Percentiles rank a stretch among this genome's conserved stretches.
These are phyloP conservation scores for Microcebus griseorufus DNA, from an alignment of 2,113 vertebrate genomes.

Conservation along the genomic window DNA sequence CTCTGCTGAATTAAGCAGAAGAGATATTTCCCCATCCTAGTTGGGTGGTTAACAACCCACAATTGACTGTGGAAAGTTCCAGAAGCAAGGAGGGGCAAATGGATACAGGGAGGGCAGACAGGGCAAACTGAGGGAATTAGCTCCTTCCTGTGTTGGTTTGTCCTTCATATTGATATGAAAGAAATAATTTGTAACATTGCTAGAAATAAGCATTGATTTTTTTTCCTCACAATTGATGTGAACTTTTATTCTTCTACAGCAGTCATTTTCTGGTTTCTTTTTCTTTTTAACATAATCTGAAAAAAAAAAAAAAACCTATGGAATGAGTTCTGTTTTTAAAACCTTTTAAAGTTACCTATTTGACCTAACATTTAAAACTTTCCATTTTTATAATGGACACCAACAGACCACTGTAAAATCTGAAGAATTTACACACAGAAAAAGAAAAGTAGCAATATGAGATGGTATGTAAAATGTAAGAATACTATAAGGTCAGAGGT, in stretches of 20 bases:
- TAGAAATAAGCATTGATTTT: background rate
- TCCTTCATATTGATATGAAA: background rate
- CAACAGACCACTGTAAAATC: background rate
- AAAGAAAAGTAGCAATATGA: background rate
- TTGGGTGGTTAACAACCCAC: background rate
- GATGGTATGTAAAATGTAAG: background rate
- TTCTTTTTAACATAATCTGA: background rate
- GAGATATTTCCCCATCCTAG: background rate
- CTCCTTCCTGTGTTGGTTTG: background rate
- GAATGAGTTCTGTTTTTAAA: background rate
- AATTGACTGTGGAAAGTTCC: background rate
- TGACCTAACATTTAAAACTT: background rate
- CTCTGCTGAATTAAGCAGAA: background rate
- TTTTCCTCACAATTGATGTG: background rate
- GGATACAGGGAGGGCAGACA: background rate
- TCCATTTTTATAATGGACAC: background rate
- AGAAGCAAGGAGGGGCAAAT: background rate
- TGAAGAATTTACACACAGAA: background rate
- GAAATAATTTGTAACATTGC: background rate
- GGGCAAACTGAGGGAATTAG: background rate
- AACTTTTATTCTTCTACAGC: background rate
- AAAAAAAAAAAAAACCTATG: background rate
- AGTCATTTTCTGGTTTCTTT: background rate
- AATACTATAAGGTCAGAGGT: background rate
- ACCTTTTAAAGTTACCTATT: background rate